Base-by-base conservation (phyloP, 2,113 vertebrate genomes). In the Dendropsophus ebraccatus region DNA sequence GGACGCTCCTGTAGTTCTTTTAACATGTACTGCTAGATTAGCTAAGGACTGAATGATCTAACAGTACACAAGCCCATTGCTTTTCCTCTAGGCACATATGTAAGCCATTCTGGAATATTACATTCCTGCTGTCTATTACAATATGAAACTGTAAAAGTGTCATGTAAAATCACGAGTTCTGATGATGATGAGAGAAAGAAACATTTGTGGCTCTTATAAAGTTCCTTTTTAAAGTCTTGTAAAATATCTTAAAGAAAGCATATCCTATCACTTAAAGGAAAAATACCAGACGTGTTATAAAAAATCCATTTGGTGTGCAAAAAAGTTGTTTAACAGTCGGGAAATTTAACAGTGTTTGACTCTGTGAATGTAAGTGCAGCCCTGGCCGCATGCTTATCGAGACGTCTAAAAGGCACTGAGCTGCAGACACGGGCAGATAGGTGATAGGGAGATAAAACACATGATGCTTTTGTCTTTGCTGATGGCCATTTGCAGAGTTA, bases 101-200 rank as follows among this genome's bases (percentile, higher is more conserved):
- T 3, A 2, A 10, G 16, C 0, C 19, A 23, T 41, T 72, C 30
- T 47, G 47, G 12, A 76, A 49, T 13, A 28, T 75, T 50, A 75
- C 67, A 50, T 78, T 78, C 49, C 50, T 35, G 32, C 25, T 37
- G 25, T 21, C 49, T 4, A 37, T n/a, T 78, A 30, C 50, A 19
- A 78, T 37, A 10, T 78, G 52, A 78, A 78, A 37, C 21, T 78
- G 76, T 78, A 58, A 78, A 77, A 54, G 28, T 32, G 19, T 77
- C 50, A 32, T 32, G 62, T 67, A 67, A 67, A 30, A 67, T 67
- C 62, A 32, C 30, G 32, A 16, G 62, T 50, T 41, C 8, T 5
- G 45, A 17, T 13, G 25, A 50, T 28, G 45, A 41, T 41, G 69
- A n/a, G 35, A 23, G 37, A 72, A 72, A 41, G 16, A 41, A 72